These are phyloP conservation scores for Anhinga rufa DNA, from an alignment of 2,113 vertebrate genomes.

Conservation along the genomic window DNA sequence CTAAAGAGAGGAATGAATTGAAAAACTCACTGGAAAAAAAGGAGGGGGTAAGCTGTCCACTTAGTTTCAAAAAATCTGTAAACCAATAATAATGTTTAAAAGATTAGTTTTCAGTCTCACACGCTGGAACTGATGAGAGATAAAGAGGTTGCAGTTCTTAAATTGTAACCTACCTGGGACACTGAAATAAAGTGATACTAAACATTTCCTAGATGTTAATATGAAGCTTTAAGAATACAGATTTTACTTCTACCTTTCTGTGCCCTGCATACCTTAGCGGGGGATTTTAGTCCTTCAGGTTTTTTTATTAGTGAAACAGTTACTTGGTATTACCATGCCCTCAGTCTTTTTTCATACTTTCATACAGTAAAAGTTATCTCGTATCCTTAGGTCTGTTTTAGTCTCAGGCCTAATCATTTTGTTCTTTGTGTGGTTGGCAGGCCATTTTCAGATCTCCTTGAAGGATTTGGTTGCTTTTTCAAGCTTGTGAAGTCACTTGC, in stretches of 20 bases:
- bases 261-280: background rate
- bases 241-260: background rate
- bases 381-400: background rate
- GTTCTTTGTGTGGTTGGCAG: background rate
- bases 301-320: background rate
- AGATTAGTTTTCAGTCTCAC: background rate
- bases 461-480: background rate
- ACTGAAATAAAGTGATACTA: background rate
- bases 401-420: background rate
- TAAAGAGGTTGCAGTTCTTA: background rate
- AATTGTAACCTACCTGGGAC: background rate
- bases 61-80: background rate
- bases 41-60: conserved; percentile 74
- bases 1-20: conserved; percentile 80
- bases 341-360: background rate
- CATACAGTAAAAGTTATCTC: background rate
- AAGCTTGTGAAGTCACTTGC: background rate
- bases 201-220: background rate
- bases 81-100: background rate
- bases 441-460: background rate
- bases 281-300: background rate
- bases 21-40: conserved; percentile 82
- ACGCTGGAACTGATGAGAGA: background rate
- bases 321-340: background rate
- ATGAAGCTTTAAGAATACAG: background rate